Evolutionary conservation across 2,113 vertebrate species (phyloP).

Genomic region (Synchiropus splendidus): DNA sequence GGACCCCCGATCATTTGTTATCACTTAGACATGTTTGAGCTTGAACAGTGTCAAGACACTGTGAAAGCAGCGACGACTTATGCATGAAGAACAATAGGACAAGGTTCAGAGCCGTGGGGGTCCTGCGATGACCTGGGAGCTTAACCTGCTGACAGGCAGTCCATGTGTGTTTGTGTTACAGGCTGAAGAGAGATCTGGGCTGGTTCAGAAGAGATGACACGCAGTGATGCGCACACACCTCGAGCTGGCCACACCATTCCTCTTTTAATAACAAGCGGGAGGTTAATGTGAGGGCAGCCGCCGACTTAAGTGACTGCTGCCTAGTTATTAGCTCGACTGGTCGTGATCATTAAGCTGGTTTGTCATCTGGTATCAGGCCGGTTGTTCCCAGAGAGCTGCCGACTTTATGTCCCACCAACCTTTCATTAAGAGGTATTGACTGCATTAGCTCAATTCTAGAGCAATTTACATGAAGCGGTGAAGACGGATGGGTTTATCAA

Average conservation of each 20-base stretch:
- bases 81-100: no score
- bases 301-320: constrained; percentile 30
- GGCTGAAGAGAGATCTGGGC: constrained; percentile 5
- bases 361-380: constrained; percentile 27
- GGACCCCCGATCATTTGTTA: constrained; percentile 1
- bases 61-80: no score
- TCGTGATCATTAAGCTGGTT: constrained; percentile 42
- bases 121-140: background rate
- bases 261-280: constrained; percentile 49
- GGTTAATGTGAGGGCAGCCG: constrained; percentile 49
- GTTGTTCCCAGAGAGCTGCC: constrained; percentile 13
- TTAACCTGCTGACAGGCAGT: no score
- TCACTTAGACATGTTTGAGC: constrained; percentile 3
- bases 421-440: background rate
- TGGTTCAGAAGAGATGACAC: constrained; percentile 29
- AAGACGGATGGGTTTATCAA: no score
- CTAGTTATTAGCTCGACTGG: constrained; percentile 49
- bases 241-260: constrained; percentile 1
- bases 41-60: background rate
- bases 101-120: no score
- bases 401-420: constrained; percentile 10
- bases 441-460: no score
- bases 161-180: constrained; percentile 22
- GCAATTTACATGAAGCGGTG: no score
- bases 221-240: constrained; percentile 1